A percentile compares a stretch with the other conserved stretches of the same genome.
Conservation (phyloP, 2,888 invertebrate genomes). For the Ormyrus nitidulus region DNA sequence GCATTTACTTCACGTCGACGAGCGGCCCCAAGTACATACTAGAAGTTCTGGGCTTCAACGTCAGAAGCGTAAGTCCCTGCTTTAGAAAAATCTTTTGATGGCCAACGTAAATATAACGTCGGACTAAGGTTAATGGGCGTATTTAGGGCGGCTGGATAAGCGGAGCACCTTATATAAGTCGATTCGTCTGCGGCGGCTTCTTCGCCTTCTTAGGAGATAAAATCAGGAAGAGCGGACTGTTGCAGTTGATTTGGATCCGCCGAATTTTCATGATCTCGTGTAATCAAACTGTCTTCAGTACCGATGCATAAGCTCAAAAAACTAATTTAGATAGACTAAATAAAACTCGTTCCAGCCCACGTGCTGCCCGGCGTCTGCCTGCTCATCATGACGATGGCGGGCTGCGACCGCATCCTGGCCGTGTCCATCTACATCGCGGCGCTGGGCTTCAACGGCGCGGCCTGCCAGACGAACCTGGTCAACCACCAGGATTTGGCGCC, state of each 20-base stretch:
- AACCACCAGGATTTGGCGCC: constrained; percentile 75
- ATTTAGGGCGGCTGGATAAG: constrained; percentile 83
- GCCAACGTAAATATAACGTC: not conserved
- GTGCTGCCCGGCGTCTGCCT: constrained; percentile 77
- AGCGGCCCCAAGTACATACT: constrained; percentile 88
- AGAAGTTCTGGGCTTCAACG: constrained; percentile 83
- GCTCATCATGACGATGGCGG: constrained; percentile 73
- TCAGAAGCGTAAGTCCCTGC: constrained; percentile 75
- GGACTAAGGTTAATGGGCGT: not conserved
- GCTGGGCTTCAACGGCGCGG: constrained; percentile 70
- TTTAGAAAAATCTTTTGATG: not conserved
- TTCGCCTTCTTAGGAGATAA: constrained; percentile 85
- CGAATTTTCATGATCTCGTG: constrained; percentile 72
- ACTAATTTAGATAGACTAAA: not conserved
- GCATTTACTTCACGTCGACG: constrained; percentile 86
- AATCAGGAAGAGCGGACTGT: constrained; percentile 76
- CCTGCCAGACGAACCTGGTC: constrained; percentile 72
- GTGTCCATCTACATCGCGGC: constrained; percentile 69
- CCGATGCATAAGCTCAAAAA: not conserved
- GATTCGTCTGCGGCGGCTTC: constrained; percentile 82
- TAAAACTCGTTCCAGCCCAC: constrained; percentile 64
- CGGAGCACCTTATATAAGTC: constrained; percentile 84
- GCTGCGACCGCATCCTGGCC: constrained; percentile 66
- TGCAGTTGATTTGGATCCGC: constrained; percentile 74
- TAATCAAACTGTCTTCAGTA: constrained; percentile 59